Base-by-base conservation (phyloP, 1,140 invertebrate species). In the Himalopsyche phryganea region DNA sequence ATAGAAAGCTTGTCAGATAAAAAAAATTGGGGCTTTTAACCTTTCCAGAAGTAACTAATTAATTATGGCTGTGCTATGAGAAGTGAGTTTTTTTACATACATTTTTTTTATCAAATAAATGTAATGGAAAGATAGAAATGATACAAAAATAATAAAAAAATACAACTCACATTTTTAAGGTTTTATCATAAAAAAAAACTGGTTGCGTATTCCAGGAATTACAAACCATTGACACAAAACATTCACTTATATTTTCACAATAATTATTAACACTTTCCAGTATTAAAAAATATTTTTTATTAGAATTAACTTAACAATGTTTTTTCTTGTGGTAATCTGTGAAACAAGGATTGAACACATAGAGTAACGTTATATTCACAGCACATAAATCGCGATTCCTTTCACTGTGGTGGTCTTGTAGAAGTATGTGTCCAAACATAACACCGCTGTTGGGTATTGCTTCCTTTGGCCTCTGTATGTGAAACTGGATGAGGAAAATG, bases 281-380 rank as follows among this genome's bases (percentile, higher is more conserved):
- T 40, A 40, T 40, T 40, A 40, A 3, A 40, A 4, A 4, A 40
- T n/a, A 11, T 40, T 6, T 11, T 13, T 15, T 6, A 40, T 6
- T 15, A 11, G 15, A 3, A 40, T 40, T 40, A 40, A 40, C 3
- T 40, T 40, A 15, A 15, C 4, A 40, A 15, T 40, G 38, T 40
- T 40, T 42, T 55, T 46, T 55, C 14, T 51, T 56, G 46, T 61
- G 58, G 50, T 50, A 64, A 50, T 56, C 18, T 40, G 36, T 47
- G 57, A 60, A 64, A 50, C 61, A 61, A 11, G 48, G 58, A 49
- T 61, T n/a, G 32, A 3, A 57, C 61, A 49, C 58, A 64, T 33
- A 60, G 35, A 10, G 36, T 45, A 49, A 63, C 51, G 50, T 58
- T 42, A 57, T 50, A 63, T 60, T 56, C 51, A 55, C 13, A 41